These are phyloP conservation scores for Trimorus sp. DNA, from an alignment of 2,888 invertebrate species.

Conservation along the genomic window DNA sequence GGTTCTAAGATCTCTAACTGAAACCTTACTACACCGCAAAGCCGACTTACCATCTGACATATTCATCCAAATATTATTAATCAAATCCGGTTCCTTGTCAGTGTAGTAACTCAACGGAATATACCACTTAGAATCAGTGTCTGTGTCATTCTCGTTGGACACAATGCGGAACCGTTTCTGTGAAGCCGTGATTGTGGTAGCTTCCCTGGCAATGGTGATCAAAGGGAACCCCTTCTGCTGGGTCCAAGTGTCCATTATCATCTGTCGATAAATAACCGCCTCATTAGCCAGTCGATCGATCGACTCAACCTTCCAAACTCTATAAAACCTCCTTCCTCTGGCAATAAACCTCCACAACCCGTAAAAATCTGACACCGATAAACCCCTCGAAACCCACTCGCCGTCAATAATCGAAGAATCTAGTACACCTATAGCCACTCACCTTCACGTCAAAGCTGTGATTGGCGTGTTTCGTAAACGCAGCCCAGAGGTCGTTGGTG, in stretches of 20 bases:
- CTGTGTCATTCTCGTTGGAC: slow-evolving; percentile 82
- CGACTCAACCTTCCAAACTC: too few relatives aligned
- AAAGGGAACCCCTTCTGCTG: slow-evolving; percentile 91
- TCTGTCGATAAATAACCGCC: slow-evolving; percentile 75
- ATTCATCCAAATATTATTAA: slow-evolving; percentile 89
- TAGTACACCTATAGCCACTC: slow-evolving; percentile 55
- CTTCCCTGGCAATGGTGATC: slow-evolving; percentile 86
- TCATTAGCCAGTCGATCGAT: too few relatives aligned
- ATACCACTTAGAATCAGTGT: slow-evolving; percentile 85
- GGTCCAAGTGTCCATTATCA: slow-evolving; percentile 91
- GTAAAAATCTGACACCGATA: too few relatives aligned
- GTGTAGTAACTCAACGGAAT: slow-evolving; percentile 90
- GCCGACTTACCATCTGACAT: slow-evolving; percentile 86
- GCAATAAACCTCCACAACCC: too few relatives aligned
- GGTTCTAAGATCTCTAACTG: too few relatives aligned
- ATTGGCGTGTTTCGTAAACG: slow-evolving; percentile 86
- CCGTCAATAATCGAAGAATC: background rate
- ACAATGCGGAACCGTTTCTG: slow-evolving; percentile 86
- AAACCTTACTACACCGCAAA: background rate
- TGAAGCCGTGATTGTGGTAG: slow-evolving; percentile 85
- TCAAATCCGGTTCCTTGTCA: slow-evolving; percentile 84
- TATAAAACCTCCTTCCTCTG: too few relatives aligned
- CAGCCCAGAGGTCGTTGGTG: slow-evolving; percentile 91
- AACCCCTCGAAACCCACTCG: too few relatives aligned
- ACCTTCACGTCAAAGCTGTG: slow-evolving; percentile 85